Evolutionary conservation across 2,113 vertebrate genomes (phyloP), one percentile per base, ranked within the genome.

Genomic region (Menura novaehollandiae): DNA sequence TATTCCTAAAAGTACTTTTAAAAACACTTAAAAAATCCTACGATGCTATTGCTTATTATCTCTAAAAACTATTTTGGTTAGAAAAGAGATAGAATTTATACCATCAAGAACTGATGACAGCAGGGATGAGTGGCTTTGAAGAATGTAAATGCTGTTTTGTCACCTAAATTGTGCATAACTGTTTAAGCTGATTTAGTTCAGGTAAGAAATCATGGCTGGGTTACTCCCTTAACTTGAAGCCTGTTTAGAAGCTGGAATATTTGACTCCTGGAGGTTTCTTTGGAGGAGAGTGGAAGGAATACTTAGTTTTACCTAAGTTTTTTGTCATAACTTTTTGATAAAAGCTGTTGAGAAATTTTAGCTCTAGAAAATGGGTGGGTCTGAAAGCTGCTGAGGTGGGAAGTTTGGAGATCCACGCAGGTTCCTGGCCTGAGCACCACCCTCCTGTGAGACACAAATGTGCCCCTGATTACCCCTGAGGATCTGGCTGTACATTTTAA

Each of bases 101-200:
- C 20, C 1, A 8, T 76, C 27, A 59, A 44, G 88, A 80, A 28
- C 46, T 79, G 77, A 35, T 76, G 82, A 55, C 49, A 91, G 81
- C 53, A 75, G 74, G 86, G 90, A 66, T 85, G 78, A 90, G 78
- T 55, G 89, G 62, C 87, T 96, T 82, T 91, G 90, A 78, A 82
- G 81, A 76, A 17, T 43, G 35, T 24, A 82, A 95, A 85, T 89
- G 58, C 74, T 91, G 41, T 79, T 96, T 88, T 94, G 84, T 91
- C 37, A 90, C 51, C 39, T 71, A 73, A 91, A 77, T 55, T 82
- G 58, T 66, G 28, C 58, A 15, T 55, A 93, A 83, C 80, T 79
- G 13, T 60, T 79, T 85, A 83, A 80, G 55, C 81, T 1, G 6
- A 69, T 73, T 91, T 76, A 89, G 82, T 91, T 81, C 73, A 72